These are phyloP conservation scores for Telenomus remus DNA, from an alignment of 1,140 invertebrate species.

Conservation along the genomic window DNA sequence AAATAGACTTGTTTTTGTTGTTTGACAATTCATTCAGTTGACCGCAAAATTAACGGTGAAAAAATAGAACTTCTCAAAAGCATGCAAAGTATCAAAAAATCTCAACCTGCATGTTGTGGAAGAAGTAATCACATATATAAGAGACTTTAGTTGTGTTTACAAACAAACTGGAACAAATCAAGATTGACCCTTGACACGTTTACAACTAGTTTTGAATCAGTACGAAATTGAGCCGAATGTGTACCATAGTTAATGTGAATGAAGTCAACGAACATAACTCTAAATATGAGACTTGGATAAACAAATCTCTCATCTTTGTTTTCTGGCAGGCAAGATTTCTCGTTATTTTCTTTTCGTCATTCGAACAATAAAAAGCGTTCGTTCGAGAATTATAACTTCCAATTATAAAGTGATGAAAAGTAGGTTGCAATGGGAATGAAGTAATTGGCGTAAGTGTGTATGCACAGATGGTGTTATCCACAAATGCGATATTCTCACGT, in stretches of 20 bases:
- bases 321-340: conserved; percentile 16
- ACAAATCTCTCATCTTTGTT: conserved; percentile 16
- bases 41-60: no score
- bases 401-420: conserved; percentile 40
- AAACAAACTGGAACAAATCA: no score
- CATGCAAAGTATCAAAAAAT: no score
- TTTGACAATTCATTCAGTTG: no score
- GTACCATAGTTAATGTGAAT: no score
- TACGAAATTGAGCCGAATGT: no score
- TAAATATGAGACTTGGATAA: not conserved
- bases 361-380: conserved; percentile 35
- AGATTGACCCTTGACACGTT: no score
- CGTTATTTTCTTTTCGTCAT: conserved; percentile 25
- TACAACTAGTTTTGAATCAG: no score
- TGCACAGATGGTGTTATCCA: conserved; percentile 9
- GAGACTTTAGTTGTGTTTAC: no score
- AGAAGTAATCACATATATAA: no score
- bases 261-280: not conserved
- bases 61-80: no score
- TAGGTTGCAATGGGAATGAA: conserved; percentile 32
- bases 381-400: conserved; percentile 16
- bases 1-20: not conserved
- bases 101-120: no score
- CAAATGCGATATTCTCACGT: conserved; percentile 26
- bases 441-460: conserved; percentile 7